Percentiles rank a stretch among this genome's conserved stretches.
These are phyloP conservation scores for Bothrops jararaca DNA, from an alignment of 2,113 vertebrate genomes.

Conservation along the genomic window DNA sequence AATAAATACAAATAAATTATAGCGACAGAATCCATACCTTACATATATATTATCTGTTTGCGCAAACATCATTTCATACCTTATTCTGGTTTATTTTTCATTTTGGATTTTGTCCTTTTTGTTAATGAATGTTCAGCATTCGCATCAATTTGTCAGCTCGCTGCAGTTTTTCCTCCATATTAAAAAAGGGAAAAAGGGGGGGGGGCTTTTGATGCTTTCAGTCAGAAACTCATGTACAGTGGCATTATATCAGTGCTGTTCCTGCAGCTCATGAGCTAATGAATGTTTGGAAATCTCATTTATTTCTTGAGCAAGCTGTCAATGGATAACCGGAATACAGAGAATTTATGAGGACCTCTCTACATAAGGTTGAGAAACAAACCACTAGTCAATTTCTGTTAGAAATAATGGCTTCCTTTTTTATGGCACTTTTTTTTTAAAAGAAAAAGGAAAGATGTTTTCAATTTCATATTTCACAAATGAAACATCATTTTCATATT, in stretches of 20 bases:
- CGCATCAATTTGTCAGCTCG: background rate
- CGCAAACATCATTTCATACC: background rate
- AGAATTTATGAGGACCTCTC: slow-evolving; percentile 6
- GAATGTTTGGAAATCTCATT: slow-evolving; percentile 31
- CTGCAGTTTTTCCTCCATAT: background rate
- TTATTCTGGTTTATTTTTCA: background rate
- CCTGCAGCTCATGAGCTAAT: background rate
- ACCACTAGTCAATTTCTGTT: slow-evolving; percentile 3
- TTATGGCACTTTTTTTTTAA: background rate
- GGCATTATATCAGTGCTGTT: background rate
- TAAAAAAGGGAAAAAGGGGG: background rate
- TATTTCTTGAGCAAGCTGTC: slow-evolving; percentile 23
- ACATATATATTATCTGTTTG: background rate
- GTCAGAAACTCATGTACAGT: background rate
- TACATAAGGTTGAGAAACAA: slow-evolving; percentile 5
- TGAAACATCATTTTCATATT: background rate
- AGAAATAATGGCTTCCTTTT: slow-evolving; percentile 17
- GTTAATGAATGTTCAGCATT: background rate
- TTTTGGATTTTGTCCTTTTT: background rate
- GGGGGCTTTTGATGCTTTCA: background rate
- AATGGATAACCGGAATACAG: background rate
- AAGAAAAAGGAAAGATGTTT: background rate
- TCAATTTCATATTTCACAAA: slow-evolving; percentile 10
- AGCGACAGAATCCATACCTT: background rate
- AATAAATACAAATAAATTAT: background rate